These are phyloP conservation scores for Rhorus exstirpatorius DNA, from an alignment of 2,888 invertebrate genomes.

Conservation along the genomic window DNA sequence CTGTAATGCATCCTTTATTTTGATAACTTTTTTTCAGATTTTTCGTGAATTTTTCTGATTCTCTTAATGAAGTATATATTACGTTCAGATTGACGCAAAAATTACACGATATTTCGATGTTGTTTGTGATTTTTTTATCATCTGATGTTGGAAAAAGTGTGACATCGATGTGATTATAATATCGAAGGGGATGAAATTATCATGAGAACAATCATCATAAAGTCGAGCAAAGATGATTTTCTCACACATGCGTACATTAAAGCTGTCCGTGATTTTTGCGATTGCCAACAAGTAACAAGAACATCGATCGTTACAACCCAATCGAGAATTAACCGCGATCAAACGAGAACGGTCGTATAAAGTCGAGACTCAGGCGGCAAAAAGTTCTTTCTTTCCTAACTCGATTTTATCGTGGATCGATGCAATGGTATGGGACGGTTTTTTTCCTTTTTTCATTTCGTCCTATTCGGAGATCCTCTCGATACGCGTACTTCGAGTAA, in stretches of 20 bases:
- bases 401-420: slow-evolving; percentile 45
- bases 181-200: slow-evolving; percentile 1
- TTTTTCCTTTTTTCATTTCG: slow-evolving; percentile 9
- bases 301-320: slow-evolving; percentile 54
- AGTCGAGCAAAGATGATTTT: slow-evolving; percentile 5
- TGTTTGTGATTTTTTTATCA: too few relatives aligned
- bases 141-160: too few relatives aligned
- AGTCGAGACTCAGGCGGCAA: slow-evolving; percentile 28
- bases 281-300: slow-evolving; percentile 22
- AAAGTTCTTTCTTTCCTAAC: slow-evolving; percentile 14
- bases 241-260: slow-evolving; percentile 19
- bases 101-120: too few relatives aligned
- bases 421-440: slow-evolving; percentile 34
- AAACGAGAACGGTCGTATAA: slow-evolving; percentile 39
- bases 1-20: too few relatives aligned
- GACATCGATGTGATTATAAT: slow-evolving; percentile 16
- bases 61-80: too few relatives aligned
- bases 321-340: slow-evolving; percentile 54
- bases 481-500: slow-evolving; percentile 2
- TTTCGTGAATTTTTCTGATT: too few relatives aligned
- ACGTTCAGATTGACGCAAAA: too few relatives aligned
- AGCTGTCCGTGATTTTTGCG: neutral
- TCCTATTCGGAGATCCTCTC: neutral
- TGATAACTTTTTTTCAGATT: too few relatives aligned
- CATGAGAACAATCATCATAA: neutral